phyloP scores from a whole-genome alignment of 1,140 invertebrate species.

The Drosophila sproati region DNA sequence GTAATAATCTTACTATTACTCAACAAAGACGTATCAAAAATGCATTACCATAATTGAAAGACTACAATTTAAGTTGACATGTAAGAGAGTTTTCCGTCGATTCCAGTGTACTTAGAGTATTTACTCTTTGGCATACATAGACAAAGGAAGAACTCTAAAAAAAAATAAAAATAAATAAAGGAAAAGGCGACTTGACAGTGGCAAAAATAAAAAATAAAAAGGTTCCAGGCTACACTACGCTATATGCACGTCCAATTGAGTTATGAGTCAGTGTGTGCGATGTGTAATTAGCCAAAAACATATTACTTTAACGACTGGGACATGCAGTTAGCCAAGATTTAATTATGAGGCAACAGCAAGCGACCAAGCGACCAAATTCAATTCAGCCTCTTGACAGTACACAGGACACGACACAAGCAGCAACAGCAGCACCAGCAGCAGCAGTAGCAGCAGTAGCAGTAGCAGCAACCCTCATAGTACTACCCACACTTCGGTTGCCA shows the following conservation, averaged over 20 bases:
- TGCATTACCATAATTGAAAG: too few species aligned
- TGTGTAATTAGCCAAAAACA: constrained; percentile 62
- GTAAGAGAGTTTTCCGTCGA: too few species aligned
- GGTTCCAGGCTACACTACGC: constrained; percentile 11
- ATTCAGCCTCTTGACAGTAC: constrained; percentile 19
- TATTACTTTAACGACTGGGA: constrained; percentile 62
- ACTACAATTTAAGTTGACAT: too few species aligned
- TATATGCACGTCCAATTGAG: constrained; percentile 40
- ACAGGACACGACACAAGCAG: not conserved
- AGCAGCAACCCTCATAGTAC: not conserved
- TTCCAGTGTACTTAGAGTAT: not conserved
- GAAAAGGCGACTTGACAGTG: not conserved
- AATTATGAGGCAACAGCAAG: constrained; percentile 46
- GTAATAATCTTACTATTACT: too few species aligned
- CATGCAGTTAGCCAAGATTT: constrained; percentile 52
- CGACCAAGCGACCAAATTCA: constrained; percentile 53
- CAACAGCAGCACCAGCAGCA: not conserved
- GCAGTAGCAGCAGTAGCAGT: not conserved
- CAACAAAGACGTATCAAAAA: too few species aligned
- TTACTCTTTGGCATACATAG: not conserved
- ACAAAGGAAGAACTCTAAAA: not conserved
- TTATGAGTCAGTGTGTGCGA: constrained; percentile 35
- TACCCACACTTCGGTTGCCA: not conserved
- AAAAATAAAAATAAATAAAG: constrained; percentile 14
- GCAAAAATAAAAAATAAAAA: constrained; percentile 11